A percentile compares a stretch with the other conserved stretches of the same genome.
Evolutionary conservation across 2,888 invertebrate species (phyloP).

Genomic region (Pilophorus perplexus): DNA sequence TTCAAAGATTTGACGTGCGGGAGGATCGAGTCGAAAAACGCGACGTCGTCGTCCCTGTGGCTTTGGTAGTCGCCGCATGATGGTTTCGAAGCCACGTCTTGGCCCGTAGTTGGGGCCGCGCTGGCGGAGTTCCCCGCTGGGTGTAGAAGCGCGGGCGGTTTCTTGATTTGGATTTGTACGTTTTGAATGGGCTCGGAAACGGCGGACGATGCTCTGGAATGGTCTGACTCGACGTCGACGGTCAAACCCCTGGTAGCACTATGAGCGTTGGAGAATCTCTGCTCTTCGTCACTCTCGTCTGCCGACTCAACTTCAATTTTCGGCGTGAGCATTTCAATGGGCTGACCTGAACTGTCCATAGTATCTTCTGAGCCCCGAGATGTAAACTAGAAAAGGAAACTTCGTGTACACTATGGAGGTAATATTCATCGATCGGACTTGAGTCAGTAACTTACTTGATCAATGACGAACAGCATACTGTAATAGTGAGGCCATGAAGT

Average conservation of each 20-base stretch:
- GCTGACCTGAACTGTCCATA: not conserved
- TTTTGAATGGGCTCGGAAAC: not conserved
- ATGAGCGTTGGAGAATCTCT: too few relatives aligned
- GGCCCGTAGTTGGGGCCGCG: too few relatives aligned
- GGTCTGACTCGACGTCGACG: not conserved
- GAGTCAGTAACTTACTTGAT: too few relatives aligned
- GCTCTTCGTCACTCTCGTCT: slow-evolving; percentile 5
- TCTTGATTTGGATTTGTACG: not conserved
- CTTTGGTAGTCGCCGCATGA: too few relatives aligned
- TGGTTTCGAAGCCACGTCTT: too few relatives aligned
- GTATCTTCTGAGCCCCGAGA: slow-evolving; percentile 1
- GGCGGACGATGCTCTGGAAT: not conserved
- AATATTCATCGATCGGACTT: too few relatives aligned
- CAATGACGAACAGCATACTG: slow-evolving; percentile 22
- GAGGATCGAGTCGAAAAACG: slow-evolving; percentile 27
- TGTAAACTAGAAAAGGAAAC: too few relatives aligned
- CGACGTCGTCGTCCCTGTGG: slow-evolving; percentile 19
- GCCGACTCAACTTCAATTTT: slow-evolving; percentile 6
- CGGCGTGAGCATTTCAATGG: not conserved
- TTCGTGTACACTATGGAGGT: too few relatives aligned
- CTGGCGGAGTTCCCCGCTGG: too few relatives aligned
- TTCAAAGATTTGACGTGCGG: slow-evolving; percentile 20
- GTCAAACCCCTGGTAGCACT: not conserved
- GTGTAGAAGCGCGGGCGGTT: not conserved
- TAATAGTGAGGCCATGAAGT: slow-evolving; percentile 23